Evolutionary conservation across 2,797 vertebrate genomes (phyloP).

Genomic region (Gastrophryne carolinensis): DNA sequence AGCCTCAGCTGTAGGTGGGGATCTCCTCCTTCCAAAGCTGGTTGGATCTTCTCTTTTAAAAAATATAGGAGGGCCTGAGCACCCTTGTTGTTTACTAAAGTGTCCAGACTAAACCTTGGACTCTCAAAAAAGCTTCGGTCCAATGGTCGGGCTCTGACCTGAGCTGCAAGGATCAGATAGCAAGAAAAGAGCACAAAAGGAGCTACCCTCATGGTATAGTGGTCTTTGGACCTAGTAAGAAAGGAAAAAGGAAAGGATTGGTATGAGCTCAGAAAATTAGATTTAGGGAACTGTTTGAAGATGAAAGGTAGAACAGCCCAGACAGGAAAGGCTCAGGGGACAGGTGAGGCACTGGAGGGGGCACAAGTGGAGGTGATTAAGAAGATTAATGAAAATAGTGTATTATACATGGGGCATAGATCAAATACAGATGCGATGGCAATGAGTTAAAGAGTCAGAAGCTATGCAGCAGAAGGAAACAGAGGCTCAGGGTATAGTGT

Average conservation of each 20-base stretch:
- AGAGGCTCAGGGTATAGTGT: no score
- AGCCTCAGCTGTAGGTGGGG: conserved; percentile 33
- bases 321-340: no score
- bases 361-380: no score
- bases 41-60: conserved; percentile 57
- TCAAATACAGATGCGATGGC: no score
- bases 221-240: background rate
- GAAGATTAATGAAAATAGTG: no score
- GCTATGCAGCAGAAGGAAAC: no score
- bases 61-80: conserved; percentile 61
- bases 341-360: no score
- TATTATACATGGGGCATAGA: no score
- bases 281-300: no score
- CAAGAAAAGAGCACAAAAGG: conserved; percentile 71
- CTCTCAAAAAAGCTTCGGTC: conserved; percentile 59
- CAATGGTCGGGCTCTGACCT: conserved; percentile 67
- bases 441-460: no score
- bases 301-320: no score
- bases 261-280: no score
- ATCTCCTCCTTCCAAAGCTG: conserved; percentile 50
- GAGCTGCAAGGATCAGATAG: conserved; percentile 66
- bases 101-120: conserved; percentile 60
- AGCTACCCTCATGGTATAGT: conserved; percentile 67
- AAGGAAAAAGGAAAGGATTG: background rate
- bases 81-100: conserved; percentile 62